These are phyloP conservation scores for Monopterus albus DNA, from an alignment of 2,113 vertebrate species.

Conservation along the genomic window DNA sequence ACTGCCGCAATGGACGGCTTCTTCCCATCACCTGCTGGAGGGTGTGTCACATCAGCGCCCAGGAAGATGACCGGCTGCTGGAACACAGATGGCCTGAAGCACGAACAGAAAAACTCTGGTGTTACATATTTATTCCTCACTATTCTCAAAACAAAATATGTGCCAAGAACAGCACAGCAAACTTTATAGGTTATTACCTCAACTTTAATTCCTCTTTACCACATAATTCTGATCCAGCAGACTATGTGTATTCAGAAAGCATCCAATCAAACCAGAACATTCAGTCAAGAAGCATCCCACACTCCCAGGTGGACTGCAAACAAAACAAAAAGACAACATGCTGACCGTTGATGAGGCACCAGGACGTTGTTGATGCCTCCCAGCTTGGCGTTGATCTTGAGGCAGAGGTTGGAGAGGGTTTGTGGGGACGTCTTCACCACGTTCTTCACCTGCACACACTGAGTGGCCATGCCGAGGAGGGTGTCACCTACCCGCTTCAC, in stretches of 20 bases:
- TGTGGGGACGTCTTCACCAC: constrained; percentile 98
- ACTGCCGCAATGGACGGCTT: constrained; percentile 98
- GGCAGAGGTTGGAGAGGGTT: constrained; percentile 97
- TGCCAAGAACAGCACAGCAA: not conserved
- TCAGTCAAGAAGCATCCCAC: not conserved
- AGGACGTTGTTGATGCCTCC: constrained; percentile 99
- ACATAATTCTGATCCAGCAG: constrained; percentile 2
- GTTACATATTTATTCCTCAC: not conserved
- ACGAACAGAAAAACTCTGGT: not conserved
- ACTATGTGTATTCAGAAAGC: not conserved
- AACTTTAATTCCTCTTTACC: not conserved
- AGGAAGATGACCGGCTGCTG: constrained; percentile 98
- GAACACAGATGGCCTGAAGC: constrained; percentile 94
- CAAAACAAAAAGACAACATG: not conserved
- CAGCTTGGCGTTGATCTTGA: constrained; percentile 99
- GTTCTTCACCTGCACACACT: constrained; percentile 99
- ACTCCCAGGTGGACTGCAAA: not conserved
- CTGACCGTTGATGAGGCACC: constrained; percentile 96
- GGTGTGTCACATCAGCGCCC: constrained; percentile 97
- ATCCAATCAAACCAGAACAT: too few species aligned
- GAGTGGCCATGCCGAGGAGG: constrained; percentile 97
- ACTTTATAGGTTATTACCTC: not conserved
- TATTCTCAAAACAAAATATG: too few species aligned
- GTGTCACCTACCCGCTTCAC: constrained; percentile 98
- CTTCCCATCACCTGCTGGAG: constrained; percentile 95